Evolutionary conservation across 2,888 invertebrate genomes (phyloP).

Genomic region (Scrobipalpa atriplicella): DNA sequence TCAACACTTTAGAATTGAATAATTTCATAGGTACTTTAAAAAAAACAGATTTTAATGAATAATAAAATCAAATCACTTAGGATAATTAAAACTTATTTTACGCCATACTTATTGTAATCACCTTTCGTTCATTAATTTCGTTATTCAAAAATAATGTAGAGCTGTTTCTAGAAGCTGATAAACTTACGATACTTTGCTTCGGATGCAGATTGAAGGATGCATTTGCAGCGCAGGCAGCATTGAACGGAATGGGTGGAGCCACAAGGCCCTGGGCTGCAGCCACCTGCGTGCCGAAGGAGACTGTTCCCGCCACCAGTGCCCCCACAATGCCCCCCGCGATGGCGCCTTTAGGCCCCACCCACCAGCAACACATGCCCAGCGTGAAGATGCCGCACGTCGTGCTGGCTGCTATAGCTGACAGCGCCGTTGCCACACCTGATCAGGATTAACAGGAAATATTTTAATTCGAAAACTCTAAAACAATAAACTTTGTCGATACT

Average conservation of each 20-base stretch:
- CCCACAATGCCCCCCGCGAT: conserved; percentile 84
- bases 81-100: no score
- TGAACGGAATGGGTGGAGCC: conserved; percentile 66
- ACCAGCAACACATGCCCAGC: conserved; percentile 91
- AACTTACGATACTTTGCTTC: no score
- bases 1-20: no score
- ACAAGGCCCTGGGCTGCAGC: conserved; percentile 84
- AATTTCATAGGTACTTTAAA: no score
- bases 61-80: no score
- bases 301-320: conserved; percentile 83
- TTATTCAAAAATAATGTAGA: neutral
- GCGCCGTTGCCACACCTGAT: conserved; percentile 85
- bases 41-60: no score
- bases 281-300: conserved; percentile 86
- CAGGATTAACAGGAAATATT: neutral
- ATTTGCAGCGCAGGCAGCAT: conserved; percentile 55
- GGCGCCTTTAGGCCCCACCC: conserved; percentile 88
- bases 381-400: conserved; percentile 93
- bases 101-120: no score
- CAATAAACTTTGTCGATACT: no score
- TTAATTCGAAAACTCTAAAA: neutral
- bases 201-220: conserved; percentile 37
- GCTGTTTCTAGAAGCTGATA: no score
- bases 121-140: neutral
- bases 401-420: conserved; percentile 92